Percentiles rank a stretch among this genome's conserved stretches.
phyloP scores from a whole-genome alignment of 2,888 invertebrate genomes.

The Tethea ocularis region DNA sequence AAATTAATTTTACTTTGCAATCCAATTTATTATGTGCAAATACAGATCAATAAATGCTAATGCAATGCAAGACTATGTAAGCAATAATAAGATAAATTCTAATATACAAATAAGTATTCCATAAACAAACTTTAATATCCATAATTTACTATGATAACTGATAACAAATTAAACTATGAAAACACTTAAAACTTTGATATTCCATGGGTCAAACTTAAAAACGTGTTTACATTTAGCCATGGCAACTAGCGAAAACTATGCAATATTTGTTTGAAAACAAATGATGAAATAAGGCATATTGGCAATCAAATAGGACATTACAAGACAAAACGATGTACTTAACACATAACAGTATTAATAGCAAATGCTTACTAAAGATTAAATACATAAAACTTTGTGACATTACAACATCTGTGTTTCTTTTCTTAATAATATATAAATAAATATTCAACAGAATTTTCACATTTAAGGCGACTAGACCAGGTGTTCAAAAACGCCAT shows the following conservation, averaged over 20 bases:
- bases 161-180: conserved; percentile 23
- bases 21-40: not conserved
- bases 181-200: conserved; percentile 16
- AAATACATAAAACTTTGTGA: conserved; percentile 49
- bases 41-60: not conserved
- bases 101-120: not conserved
- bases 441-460: conserved; percentile 60
- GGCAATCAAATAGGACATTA: conserved; percentile 17
- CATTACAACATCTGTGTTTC: conserved; percentile 50
- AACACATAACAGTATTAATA: conserved; percentile 9
- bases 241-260: not conserved
- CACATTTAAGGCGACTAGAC: conserved; percentile 72
- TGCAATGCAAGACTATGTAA: conserved; percentile 29
- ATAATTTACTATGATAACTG: not conserved
- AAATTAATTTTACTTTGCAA: not conserved
- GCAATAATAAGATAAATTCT: conserved; percentile 8
- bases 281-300: not conserved
- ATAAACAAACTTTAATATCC: not conserved
- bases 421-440: conserved; percentile 48
- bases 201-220: not conserved
- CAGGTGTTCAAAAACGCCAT: conserved; percentile 65
- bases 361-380: not conserved
- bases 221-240: not conserved
- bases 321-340: conserved; percentile 18
- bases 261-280: not conserved